Evolutionary conservation across 2,113 vertebrate genomes (phyloP).

Genomic region (Columbina picui): DNA sequence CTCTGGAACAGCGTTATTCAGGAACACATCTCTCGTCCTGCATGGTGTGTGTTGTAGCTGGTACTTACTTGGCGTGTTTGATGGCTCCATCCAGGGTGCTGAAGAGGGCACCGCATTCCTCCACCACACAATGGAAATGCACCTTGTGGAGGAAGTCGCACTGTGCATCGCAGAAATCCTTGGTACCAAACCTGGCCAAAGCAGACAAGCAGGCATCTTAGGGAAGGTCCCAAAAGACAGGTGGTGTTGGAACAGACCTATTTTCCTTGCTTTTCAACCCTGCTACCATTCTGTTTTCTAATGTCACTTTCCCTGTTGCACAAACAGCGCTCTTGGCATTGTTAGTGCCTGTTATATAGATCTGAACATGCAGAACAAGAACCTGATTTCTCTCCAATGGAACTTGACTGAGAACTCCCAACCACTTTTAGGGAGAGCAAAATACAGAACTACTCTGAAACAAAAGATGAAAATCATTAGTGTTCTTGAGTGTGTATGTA

Average conservation of each 20-base stretch:
- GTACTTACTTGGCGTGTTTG: constrained; percentile 95
- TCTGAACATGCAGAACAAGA: background rate
- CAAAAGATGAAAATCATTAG: background rate
- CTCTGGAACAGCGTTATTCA: background rate
- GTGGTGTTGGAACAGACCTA: background rate
- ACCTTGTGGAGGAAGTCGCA: constrained; percentile 97
- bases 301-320: background rate
- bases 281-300: background rate
- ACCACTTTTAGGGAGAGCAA: background rate
- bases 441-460: background rate
- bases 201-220: background rate
- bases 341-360: background rate
- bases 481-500: background rate
- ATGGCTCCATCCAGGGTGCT: constrained; percentile 97
- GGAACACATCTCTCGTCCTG: background rate
- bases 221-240: background rate
- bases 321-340: background rate
- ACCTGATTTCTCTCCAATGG: background rate
- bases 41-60: fast-evolving
- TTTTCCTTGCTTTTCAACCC: background rate
- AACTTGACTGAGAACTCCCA: background rate
- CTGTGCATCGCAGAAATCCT: constrained; percentile 92
- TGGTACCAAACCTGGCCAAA: constrained; percentile 89
- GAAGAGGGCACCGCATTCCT: constrained; percentile 97
- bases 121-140: constrained; percentile 96